Evolutionary conservation across 2,113 vertebrate genomes (phyloP).

Genomic region (Bolborhynchus lineola): DNA sequence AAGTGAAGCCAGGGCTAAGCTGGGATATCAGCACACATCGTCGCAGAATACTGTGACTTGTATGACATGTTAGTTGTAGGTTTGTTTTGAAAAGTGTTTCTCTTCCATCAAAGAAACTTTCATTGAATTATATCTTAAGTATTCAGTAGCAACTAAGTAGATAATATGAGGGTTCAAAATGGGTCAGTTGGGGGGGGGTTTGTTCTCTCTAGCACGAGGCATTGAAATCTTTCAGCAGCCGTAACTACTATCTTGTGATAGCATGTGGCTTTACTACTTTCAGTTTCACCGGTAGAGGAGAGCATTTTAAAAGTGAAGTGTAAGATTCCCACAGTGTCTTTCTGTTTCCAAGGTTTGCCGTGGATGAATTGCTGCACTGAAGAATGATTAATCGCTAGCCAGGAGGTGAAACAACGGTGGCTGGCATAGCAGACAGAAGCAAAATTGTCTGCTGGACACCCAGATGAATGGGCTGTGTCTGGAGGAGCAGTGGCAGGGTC

Average conservation of each 20-base stretch:
- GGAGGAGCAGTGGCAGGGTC: neutral
- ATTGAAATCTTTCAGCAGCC: neutral
- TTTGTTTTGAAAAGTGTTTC: neutral
- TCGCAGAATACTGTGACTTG: neutral
- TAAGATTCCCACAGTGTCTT: neutral
- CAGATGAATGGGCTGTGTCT: neutral
- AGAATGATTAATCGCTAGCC: conserved; percentile 40
- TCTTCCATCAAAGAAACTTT: neutral
- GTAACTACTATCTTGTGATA: neutral
- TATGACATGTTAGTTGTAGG: accelerated
- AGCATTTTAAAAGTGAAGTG: neutral
- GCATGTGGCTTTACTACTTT: neutral
- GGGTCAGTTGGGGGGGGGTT: neutral
- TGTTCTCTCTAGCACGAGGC: neutral
- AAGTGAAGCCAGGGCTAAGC: neutral
- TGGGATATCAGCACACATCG: neutral
- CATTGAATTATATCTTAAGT: neutral
- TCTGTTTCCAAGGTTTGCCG: neutral
- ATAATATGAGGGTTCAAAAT: neutral
- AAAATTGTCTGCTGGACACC: neutral
- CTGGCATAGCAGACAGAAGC: neutral
- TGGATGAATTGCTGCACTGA: conserved; percentile 17
- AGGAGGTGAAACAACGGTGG: neutral
- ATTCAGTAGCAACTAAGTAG: neutral
- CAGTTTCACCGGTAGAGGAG: neutral